Evolutionary conservation across 2,113 vertebrate species (phyloP), one percentile per base, ranked within the genome.

Genomic region (Gorsachius goisagi): DNA sequence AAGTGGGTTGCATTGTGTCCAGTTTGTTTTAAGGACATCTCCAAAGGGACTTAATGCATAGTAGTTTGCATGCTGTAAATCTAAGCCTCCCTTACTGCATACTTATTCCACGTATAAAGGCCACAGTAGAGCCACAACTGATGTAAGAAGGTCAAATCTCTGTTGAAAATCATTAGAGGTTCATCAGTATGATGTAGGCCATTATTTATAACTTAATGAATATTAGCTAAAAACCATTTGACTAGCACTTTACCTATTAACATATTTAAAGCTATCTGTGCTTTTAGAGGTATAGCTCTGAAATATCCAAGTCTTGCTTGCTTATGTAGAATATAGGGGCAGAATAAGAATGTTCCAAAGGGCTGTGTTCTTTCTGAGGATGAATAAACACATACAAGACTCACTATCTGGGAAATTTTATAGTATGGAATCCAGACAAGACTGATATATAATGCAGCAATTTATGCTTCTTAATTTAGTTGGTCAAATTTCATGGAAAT

Each of bases 141-240:
- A 77, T 74, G n/a, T 71, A 93, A 88, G 85, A 94, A 84, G 39
- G 80, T 91, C 85, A 94, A 85, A 90, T 35, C 17, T 73, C n/a
- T 52, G 39, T 16, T 69, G 63, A 88, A 89, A 88, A 74, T 74
- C 55, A 37, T 79, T 85, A 85, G 58, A 82, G 7, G 41, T 83
- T 89, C 63, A 81, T 85, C 80, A 80, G 22, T 77, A 44, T 56
- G 47, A 80, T 45, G n/a, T 86, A 56, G 17, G 20, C 23, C 44
- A 52, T 88, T 93, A 75, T 91, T 93, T 77, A 93, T 83, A 88
- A 64, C 41, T n/a, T 85, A 72, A 83, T 76, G 50, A 62, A 76
- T 74, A 64, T 84, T 84, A 75, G 32, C 52, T 90, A 81, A 91
- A 93, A 94, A 56, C 59, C 14, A 72, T 78, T 80, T 63, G 56